Percentiles rank a stretch among this genome's conserved stretches.
Conservation (phyloP, 2,888 invertebrate species). For the Hirudinaria manillensis region DNA sequence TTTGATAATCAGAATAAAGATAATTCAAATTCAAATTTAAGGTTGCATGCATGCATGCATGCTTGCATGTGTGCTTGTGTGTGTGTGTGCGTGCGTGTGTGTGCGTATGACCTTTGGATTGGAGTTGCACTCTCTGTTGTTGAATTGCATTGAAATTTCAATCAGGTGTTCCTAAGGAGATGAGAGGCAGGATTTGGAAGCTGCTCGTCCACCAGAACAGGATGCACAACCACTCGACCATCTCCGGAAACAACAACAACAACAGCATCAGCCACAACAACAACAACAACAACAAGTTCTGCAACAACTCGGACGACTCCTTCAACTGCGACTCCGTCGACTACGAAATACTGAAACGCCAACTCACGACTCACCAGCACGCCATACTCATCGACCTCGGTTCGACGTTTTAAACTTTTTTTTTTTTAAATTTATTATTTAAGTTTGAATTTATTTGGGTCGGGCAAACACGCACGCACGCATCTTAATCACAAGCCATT, state of each 20-base stretch:
- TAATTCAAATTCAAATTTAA: no score
- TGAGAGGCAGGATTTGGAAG: conserved; percentile 84
- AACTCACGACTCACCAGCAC: conserved; percentile 88
- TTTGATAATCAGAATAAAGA: no score
- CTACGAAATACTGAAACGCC: conserved; percentile 73
- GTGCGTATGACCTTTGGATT: no score
- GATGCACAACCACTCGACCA: conserved; percentile 40
- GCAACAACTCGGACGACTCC: conserved; percentile 12
- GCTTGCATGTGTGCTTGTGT: no score
- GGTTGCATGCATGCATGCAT: no score
- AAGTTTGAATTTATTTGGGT: background rate
- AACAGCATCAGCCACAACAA: conserved; percentile 62
- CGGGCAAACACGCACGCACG: no score
- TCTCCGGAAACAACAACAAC: conserved; percentile 44
- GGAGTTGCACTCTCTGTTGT: no score
- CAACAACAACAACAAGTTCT: conserved; percentile 29
- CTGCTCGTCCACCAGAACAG: conserved; percentile 76
- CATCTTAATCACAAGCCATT: no score
- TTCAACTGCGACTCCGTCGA: conserved; percentile 52
- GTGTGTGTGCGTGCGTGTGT: no score
- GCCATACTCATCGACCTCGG: conserved; percentile 91
- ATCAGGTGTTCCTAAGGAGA: conserved; percentile 74
- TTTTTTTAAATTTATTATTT: conserved; percentile 1
- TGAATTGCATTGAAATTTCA: no score
- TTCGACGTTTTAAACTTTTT: conserved; percentile 41